A percentile compares a stretch with the other conserved stretches of the same genome.
Conservation (phyloP, 2,888 invertebrate species). For the Drosophila siamana region DNA sequence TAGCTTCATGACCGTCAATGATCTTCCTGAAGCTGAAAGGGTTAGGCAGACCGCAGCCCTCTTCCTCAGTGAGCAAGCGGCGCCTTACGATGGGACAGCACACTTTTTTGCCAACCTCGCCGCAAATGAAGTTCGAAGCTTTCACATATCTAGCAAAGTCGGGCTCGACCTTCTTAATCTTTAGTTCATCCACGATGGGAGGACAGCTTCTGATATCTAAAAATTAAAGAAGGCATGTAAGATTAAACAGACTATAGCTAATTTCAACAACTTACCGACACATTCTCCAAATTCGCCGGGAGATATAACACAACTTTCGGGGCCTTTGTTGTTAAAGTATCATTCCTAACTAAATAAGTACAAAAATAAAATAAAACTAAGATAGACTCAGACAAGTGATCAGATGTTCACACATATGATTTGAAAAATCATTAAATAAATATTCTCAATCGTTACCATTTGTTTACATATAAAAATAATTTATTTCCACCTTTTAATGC, state of each 20-base stretch:
- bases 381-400: no score
- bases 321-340: background rate
- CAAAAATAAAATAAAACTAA: no score
- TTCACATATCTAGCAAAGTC: conserved; percentile 70
- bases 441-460: background rate
- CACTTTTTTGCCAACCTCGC: conserved; percentile 57
- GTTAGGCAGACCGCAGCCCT: conserved; percentile 88
- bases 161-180: conserved; percentile 64
- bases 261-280: conserved; percentile 58
- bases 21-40: conserved; percentile 87
- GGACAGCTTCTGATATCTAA: conserved; percentile 74
- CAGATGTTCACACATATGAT: no score
- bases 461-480: no score
- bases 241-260: background rate
- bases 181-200: conserved; percentile 64
- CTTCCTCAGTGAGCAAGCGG: conserved; percentile 80
- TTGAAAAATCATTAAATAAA: background rate
- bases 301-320: conserved; percentile 69
- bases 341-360: no score
- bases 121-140: conserved; percentile 79
- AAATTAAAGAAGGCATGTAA: background rate
- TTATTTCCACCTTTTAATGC: background rate
- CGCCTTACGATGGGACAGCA: conserved; percentile 79
- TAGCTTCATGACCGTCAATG: conserved; percentile 89
- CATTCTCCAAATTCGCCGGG: conserved; percentile 71